Base-by-base conservation (phyloP, 1,140 invertebrate genomes). In the Nasonia vitripennis region DNA sequence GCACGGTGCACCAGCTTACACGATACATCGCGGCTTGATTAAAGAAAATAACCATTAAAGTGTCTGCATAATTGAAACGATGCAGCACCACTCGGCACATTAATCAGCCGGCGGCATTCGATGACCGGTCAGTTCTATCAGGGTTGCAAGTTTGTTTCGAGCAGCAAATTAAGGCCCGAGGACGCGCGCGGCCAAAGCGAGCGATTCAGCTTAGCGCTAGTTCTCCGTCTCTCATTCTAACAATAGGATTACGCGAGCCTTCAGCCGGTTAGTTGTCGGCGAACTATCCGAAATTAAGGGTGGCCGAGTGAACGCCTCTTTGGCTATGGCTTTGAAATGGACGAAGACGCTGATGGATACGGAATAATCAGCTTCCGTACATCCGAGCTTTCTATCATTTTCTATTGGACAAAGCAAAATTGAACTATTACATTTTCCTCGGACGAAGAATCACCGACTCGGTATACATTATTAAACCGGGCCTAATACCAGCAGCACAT, bases 171-270 rank as follows among this genome's bases (percentile, higher is more conserved):
- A 62, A 62, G 55, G 5, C 6, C 5, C 17, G 17, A 2, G 14
- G 6, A 20, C 14, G 0, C 14, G 55, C 55, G 55, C 55, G 14
- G 55, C 17, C 55, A 62, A 62, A 62, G 17, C 55, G 5, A n/a
- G 17, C 55, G 55, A 62, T 62, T 5, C 17, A n/a, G 0, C 20
- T 62, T n/a, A 79, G 84, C 86, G 78, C 67, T 78, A 75, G 48
- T 68, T 88, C 83, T 83, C 6, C 48, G 12, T 79, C n/a, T 68
- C 83, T 62, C 68, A 80, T 51, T 86, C 78, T 81, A 85, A 80
- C 85, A 80, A 87, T 87, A 80, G 80, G 83, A 87, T 87, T 86
- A 86, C 74, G 4, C 48, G 79, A 68, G 67, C 68, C 67, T 80
- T 74, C 9, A 79, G 68, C 51, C 62, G 23, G 73, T 84, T 73